These are phyloP conservation scores for Callimorpha dominula DNA, from an alignment of 2,888 invertebrate species.

Conservation along the genomic window DNA sequence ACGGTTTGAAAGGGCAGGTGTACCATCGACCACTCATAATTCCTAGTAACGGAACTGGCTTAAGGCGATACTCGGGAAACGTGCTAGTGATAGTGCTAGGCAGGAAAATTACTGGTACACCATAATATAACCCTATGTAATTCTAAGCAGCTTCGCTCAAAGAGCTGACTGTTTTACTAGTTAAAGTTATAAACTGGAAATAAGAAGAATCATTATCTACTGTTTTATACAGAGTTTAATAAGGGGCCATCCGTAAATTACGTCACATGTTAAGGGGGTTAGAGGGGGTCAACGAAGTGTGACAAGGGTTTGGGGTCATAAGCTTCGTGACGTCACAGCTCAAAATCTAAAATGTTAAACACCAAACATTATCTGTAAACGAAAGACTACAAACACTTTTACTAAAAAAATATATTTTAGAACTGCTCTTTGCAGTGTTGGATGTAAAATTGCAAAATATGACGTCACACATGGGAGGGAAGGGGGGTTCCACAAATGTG, in stretches of 20 bases:
- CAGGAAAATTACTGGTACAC: conserved; percentile 78
- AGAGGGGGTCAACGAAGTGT: too few relatives aligned
- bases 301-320: too few relatives aligned
- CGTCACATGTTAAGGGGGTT: too few relatives aligned
- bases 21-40: conserved; percentile 78
- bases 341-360: too few relatives aligned
- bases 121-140: conserved; percentile 76
- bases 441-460: too few relatives aligned
- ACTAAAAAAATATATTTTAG: too few relatives aligned
- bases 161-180: conserved; percentile 64
- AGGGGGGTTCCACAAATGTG: too few relatives aligned
- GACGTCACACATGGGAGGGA: too few relatives aligned
- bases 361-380: too few relatives aligned
- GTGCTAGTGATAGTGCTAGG: conserved; percentile 78
- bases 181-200: conserved; percentile 53
- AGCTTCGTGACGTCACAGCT: too few relatives aligned
- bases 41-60: conserved; percentile 82
- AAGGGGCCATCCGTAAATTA: not conserved
- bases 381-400: too few relatives aligned
- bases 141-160: conserved; percentile 75
- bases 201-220: conserved; percentile 35
- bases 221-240: not conserved
- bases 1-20: conserved; percentile 82
- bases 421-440: too few relatives aligned
- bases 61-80: conserved; percentile 80